Percentiles rank a stretch among this genome's conserved stretches.
phyloP scores from a whole-genome alignment of 2,797 vertebrate genomes.

The Typhlichthys subterraneus region DNA sequence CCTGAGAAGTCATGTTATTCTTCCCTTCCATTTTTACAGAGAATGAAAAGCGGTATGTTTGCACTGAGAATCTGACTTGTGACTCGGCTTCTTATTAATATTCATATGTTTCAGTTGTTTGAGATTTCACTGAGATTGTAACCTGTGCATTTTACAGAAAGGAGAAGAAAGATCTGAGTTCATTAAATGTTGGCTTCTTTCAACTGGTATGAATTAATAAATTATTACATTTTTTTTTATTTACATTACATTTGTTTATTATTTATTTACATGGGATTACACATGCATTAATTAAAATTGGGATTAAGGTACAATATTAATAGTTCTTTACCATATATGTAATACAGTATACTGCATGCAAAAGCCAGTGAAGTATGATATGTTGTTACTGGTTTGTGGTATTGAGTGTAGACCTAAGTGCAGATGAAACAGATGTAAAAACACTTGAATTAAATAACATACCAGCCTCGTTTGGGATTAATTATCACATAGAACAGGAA shows the following conservation, averaged over 20 bases:
- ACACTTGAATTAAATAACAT: no score
- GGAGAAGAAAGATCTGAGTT: slow-evolving; percentile 50
- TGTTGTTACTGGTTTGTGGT: no score
- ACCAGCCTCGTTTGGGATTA: no score
- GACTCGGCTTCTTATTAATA: neutral
- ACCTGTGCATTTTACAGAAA: slow-evolving; percentile 53
- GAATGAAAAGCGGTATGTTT: slow-evolving; percentile 53
- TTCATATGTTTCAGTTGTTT: slow-evolving; percentile 9
- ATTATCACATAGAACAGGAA: no score
- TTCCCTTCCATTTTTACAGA: slow-evolving; percentile 8
- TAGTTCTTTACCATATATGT: no score
- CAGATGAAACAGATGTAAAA: no score
- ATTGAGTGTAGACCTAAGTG: no score
- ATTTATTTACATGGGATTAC: no score
- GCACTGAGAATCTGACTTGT: neutral
- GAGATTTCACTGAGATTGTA: neutral
- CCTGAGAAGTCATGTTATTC: neutral
- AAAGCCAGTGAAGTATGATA: no score
- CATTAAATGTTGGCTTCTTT: slow-evolving; percentile 74
- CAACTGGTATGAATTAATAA: slow-evolving; percentile 70
- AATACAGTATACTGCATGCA: no score
- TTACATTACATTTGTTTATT: no score
- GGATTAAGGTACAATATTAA: no score
- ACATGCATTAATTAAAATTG: neutral
- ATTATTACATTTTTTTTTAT: neutral